Evolutionary conservation across 2,888 invertebrate species (phyloP).

Genomic region (Platycheirus albimanus): DNA sequence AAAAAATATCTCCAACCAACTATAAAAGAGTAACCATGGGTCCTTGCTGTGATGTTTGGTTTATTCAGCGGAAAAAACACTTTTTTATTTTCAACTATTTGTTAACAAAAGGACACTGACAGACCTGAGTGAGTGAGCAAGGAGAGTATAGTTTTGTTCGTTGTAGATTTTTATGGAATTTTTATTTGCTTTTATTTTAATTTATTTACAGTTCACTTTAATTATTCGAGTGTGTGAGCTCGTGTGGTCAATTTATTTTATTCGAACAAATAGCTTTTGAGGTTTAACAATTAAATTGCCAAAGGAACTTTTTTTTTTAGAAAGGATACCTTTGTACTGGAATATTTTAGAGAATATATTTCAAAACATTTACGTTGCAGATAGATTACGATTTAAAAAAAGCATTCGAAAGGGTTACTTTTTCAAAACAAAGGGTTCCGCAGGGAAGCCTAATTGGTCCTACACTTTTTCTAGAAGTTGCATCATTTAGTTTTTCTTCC

Average conservation of each 20-base stretch:
- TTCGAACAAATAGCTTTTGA: constrained; percentile 6
- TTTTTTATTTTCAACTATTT: constrained; percentile 6
- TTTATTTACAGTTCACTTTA: constrained; percentile 51
- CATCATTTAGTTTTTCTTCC: too few species aligned
- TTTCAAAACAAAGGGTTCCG: too few species aligned
- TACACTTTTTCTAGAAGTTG: too few species aligned
- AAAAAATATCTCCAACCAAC: constrained; percentile 27
- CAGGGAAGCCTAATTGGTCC: too few species aligned
- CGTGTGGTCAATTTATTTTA: constrained; percentile 32
- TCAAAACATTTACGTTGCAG: too few species aligned
- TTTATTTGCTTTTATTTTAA: constrained; percentile 29
- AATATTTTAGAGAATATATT: too few species aligned
- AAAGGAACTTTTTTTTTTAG: neutral
- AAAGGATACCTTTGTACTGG: too few species aligned
- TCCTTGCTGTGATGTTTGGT: constrained; percentile 16
- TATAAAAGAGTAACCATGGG: constrained; percentile 37
- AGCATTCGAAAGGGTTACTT: too few species aligned
- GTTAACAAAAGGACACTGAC: constrained; percentile 3
- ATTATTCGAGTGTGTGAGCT: constrained; percentile 26
- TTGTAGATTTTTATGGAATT: neutral
- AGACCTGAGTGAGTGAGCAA: too few species aligned
- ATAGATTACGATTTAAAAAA: too few species aligned
- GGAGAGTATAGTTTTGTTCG: too few species aligned
- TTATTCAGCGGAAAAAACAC: constrained; percentile 31
- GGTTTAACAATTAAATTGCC: constrained; percentile 23